phyloP scores from a whole-genome alignment of 2,113 vertebrate species.

The Rhizomys pruinosus region DNA sequence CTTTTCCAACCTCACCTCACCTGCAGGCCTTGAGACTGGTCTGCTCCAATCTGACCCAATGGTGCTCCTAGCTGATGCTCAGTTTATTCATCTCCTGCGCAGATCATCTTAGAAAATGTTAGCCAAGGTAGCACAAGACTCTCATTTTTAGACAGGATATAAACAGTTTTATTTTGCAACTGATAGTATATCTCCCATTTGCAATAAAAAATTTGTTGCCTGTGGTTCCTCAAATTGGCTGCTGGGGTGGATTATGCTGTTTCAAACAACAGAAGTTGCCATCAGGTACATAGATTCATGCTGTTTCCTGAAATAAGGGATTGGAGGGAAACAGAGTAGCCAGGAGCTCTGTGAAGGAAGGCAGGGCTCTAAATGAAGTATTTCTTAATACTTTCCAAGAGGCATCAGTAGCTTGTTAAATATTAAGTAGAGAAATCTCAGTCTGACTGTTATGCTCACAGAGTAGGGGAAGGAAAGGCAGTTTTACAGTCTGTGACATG shows the following conservation, averaged over 20 bases:
- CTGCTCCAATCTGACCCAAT: neutral
- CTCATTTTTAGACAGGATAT: neutral
- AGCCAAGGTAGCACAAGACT: neutral
- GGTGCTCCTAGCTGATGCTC: too few relatives aligned
- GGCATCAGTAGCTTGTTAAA: conserved; percentile 82
- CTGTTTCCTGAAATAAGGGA: conserved; percentile 50
- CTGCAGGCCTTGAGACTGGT: neutral
- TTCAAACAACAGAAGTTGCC: neutral
- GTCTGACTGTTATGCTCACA: conserved; percentile 65
- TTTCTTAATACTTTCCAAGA: conserved; percentile 61
- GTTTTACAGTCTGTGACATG: conserved; percentile 75
- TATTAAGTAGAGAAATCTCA: conserved; percentile 82
- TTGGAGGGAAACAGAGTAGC: neutral
- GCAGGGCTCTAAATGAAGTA: conserved; percentile 53
- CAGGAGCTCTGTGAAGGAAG: neutral
- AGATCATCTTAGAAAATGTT: neutral
- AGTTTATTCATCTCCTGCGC: neutral
- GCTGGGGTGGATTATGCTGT: neutral
- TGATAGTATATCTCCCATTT: conserved; percentile 40
- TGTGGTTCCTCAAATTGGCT: neutral
- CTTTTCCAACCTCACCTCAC: neutral
- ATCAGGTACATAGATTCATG: neutral
- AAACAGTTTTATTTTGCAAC: neutral
- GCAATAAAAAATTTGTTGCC: conserved; percentile 13
- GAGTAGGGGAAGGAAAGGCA: conserved; percentile 9